Percentiles rank a stretch among this genome's conserved stretches.
phyloP scores from a whole-genome alignment of 2,888 invertebrate species.

The Eustalomyia histrio region DNA sequence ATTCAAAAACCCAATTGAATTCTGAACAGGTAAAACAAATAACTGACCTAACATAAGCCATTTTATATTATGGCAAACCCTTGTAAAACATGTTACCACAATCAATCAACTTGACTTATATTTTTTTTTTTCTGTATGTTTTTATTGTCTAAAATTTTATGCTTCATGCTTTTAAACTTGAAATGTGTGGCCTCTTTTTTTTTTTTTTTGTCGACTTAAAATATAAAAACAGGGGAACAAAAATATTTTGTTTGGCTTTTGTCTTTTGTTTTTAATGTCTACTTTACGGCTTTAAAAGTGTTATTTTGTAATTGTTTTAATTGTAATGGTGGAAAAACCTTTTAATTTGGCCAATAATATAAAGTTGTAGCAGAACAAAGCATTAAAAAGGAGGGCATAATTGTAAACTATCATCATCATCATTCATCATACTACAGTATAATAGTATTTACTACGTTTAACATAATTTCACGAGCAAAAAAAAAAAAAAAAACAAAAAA shows the following conservation, averaged over 20 bases:
- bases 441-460: not conserved
- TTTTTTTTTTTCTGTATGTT: conserved; percentile 27
- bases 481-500: not conserved
- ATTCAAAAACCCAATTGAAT: not conserved
- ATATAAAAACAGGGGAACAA: conserved; percentile 10
- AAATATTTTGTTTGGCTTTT: conserved; percentile 15
- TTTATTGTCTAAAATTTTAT: conserved; percentile 40
- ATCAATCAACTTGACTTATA: conserved; percentile 58
- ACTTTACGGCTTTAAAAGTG: conserved; percentile 40
- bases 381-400: conserved; percentile 40
- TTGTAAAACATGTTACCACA: conserved; percentile 46
- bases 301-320: conserved; percentile 29
- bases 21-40: not conserved
- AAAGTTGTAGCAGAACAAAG: conserved; percentile 27
- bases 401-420: not conserved
- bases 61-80: conserved; percentile 53
- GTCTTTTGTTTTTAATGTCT: conserved; percentile 47
- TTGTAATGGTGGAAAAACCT: conserved; percentile 28
- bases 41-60: conserved; percentile 65
- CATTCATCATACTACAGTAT: not conserved
- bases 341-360: conserved; percentile 60
- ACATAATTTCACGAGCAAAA: not conserved
- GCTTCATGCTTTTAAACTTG: conserved; percentile 45
- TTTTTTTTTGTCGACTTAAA: not conserved
- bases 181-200: conserved; percentile 36